Percentiles rank a stretch among this genome's conserved stretches.
phyloP scores from a whole-genome alignment of 2,797 vertebrate genomes.

The Labroides dimidiatus region DNA sequence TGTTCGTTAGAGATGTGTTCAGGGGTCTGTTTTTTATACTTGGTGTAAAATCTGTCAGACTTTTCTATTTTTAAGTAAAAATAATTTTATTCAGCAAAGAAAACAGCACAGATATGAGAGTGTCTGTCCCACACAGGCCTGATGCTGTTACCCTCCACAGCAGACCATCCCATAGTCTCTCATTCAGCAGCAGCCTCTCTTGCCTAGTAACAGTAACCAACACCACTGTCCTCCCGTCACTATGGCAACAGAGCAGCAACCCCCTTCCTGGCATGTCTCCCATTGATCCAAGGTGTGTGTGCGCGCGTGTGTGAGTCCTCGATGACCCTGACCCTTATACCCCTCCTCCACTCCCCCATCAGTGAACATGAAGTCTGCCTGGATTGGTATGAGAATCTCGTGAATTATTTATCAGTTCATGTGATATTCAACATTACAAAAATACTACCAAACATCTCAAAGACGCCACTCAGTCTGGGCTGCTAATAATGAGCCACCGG shows the following conservation, averaged over 20 bases:
- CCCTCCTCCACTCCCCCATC: conserved; percentile 18
- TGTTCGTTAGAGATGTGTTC: too few species aligned
- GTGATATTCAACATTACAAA: neutral
- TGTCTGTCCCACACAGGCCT: neutral
- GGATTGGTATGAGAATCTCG: neutral
- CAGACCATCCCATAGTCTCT: conserved; percentile 46
- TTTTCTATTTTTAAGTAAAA: neutral
- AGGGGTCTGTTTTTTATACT: too few species aligned
- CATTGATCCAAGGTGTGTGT: conserved; percentile 62
- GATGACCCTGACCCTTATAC: conserved; percentile 59
- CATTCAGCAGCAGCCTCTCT: conserved; percentile 64
- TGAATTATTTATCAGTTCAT: neutral
- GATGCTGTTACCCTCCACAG: conserved; percentile 54
- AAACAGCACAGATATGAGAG: conserved; percentile 18
- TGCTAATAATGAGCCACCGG: neutral
- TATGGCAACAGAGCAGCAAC: conserved; percentile 82
- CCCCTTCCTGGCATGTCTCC: conserved; percentile 50
- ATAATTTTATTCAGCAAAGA: conserved; percentile 1
- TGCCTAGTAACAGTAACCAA: conserved; percentile 82
- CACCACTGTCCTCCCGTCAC: conserved; percentile 83
- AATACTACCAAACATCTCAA: neutral
- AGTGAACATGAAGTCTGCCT: conserved; percentile 35
- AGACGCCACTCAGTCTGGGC: neutral
- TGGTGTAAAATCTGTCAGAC: too few species aligned
- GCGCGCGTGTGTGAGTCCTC: conserved; percentile 40